Evolutionary conservation across 1,140 invertebrate genomes (phyloP).

Genomic region (Zaprionus taronus): DNA sequence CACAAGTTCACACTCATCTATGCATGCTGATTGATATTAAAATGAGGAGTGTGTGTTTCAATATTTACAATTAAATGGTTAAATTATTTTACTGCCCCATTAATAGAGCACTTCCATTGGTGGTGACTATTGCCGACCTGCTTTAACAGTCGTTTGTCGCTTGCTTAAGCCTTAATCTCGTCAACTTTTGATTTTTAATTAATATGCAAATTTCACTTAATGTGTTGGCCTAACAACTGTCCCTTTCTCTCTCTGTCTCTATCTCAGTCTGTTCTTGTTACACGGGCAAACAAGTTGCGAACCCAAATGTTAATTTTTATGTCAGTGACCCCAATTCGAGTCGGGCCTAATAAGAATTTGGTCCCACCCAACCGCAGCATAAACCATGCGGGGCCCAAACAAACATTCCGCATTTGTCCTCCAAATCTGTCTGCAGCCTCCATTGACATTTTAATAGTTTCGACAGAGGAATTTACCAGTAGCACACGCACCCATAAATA

Average conservation of each 20-base stretch:
- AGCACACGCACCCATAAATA: background rate
- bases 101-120: background rate
- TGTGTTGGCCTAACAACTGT: slow-evolving; percentile 51
- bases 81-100: slow-evolving; percentile 14
- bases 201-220: slow-evolving; percentile 77
- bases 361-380: slow-evolving; percentile 8
- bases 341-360: slow-evolving; percentile 11
- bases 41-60: slow-evolving; percentile 1
- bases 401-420: slow-evolving; percentile 18
- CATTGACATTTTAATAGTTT: slow-evolving; percentile 38
- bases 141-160: slow-evolving; percentile 9
- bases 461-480: slow-evolving; percentile 1
- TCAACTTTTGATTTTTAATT: slow-evolving; percentile 80
- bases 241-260: background rate
- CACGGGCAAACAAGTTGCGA: slow-evolving; percentile 1
- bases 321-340: slow-evolving; percentile 52
- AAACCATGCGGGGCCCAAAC: slow-evolving; percentile 28
- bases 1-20: background rate
- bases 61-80: background rate
- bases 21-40: slow-evolving; percentile 5
- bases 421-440: background rate
- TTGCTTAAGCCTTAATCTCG: slow-evolving; percentile 36
- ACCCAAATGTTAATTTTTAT: slow-evolving; percentile 40
- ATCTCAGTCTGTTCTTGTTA: background rate
- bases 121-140: background rate